Conservation (phyloP, 2,888 invertebrate genomes). For the Cantharis rustica region DNA sequence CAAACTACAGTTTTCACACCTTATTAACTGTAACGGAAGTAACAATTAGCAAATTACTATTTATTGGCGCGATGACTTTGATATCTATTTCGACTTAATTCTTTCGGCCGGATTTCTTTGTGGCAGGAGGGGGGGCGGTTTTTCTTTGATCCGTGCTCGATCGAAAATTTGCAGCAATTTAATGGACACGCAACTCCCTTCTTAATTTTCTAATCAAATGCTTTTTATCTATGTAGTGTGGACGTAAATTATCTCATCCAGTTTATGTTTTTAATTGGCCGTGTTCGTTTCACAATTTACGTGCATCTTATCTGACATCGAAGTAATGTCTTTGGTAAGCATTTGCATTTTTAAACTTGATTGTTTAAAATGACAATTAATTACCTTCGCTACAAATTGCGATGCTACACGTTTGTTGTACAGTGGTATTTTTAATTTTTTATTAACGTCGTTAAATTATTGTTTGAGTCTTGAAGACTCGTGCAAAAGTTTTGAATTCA, state of each 20-base stretch:
- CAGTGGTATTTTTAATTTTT: too few species aligned
- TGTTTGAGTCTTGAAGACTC: not conserved
- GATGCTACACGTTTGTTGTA: not conserved
- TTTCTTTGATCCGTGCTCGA: not conserved
- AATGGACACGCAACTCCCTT: not conserved
- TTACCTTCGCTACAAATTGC: not conserved
- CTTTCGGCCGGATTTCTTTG: not conserved
- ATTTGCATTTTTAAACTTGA: not conserved
- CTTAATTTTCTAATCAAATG: not conserved
- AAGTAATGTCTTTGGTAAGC: not conserved
- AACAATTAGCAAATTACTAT: not conserved
- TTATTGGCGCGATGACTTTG: not conserved
- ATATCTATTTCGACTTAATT: too few species aligned
- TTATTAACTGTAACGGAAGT: not conserved
- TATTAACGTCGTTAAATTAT: too few species aligned
- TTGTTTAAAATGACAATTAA: not conserved
- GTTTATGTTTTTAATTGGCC: not conserved
- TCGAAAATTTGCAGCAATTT: not conserved
- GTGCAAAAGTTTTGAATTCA: not conserved
- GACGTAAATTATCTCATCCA: not conserved
- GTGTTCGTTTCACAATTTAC: not conserved
- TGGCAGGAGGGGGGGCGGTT: not conserved
- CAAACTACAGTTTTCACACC: not conserved
- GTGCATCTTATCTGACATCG: not conserved
- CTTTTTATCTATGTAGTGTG: not conserved